Conservation (phyloP, 2,113 vertebrate genomes). For the Anarhynchus alexandrinus region DNA sequence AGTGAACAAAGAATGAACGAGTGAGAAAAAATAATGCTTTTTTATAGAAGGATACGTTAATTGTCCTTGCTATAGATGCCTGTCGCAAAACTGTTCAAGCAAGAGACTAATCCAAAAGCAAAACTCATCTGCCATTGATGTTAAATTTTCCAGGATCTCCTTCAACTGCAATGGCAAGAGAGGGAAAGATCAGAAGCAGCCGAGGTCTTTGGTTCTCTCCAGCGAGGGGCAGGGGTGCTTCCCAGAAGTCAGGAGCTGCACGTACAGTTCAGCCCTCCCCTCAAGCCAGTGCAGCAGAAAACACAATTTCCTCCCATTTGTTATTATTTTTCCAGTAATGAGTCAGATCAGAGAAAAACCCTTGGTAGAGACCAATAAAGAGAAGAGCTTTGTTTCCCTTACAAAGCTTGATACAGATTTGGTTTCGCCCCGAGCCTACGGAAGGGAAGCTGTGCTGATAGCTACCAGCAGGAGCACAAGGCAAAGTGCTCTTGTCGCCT, state of each 20-base stretch:
- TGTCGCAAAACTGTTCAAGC: not conserved
- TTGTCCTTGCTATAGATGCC: not conserved
- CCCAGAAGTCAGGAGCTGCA: not conserved
- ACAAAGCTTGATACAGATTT: not conserved
- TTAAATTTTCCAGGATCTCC: not conserved
- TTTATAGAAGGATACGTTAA: not conserved
- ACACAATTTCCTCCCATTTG: not conserved
- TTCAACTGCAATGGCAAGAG: not conserved
- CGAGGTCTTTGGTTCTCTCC: not conserved
- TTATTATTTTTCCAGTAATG: not conserved
- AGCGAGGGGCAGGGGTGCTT: not conserved
- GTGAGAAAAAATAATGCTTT: not conserved
- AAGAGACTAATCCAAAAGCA: not conserved
- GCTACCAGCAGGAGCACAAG: not conserved
- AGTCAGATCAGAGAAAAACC: not conserved
- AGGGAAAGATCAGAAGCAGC: not conserved
- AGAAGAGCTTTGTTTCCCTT: not conserved
- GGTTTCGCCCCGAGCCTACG: not conserved
- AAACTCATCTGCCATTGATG: not conserved
- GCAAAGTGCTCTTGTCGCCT: not conserved
- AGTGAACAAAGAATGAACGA: not conserved
- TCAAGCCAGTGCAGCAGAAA: not conserved
- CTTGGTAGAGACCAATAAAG: not conserved
- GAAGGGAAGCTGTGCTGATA: not conserved
- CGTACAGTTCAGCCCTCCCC: rapidly evolving